Base-by-base conservation (phyloP, 2,888 invertebrate genomes). In the Rhabditophanes sp. region DNA sequence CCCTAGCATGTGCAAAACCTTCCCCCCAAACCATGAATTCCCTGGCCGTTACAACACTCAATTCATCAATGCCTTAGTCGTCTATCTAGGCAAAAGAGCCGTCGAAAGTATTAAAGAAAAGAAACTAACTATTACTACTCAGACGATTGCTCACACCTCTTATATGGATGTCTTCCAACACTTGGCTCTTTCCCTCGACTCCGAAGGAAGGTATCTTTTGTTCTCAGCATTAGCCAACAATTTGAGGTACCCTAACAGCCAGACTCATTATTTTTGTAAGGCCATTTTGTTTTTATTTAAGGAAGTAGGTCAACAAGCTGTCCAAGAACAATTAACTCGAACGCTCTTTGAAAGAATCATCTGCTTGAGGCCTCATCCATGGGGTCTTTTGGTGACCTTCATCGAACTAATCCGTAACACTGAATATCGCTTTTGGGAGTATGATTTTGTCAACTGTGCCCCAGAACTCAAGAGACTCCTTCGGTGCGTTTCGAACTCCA, bases 161-260 rank as follows among this genome's bases (percentile, higher is more conserved):
- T 93, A 88, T 68, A 96, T 96, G 90, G 96, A 96, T 68, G 93
- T 99, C 53, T 96, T 96, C 75, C 93, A 96, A 71, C 93, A 90
- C 71, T 75, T 96, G 52, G 88, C 88, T 1, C 90, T 93, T 1
- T 88, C 90, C 69, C 75, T 96, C 45, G 93, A 96, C 67, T 88
- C 82, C 8, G 93, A 96, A 72, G 96, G 90, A 67, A 78, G 87
- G 28, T 96, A 96, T 68, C 70, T 96, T 59, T 90, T 99, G 71
- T 73, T 99, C 65, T 96, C 96, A 67, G 88, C 93, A 2, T 85
- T 99, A 50, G 90, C 90, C 30, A 99, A 99, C 70, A 96, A 99
- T 66, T 72, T 99, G 58, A 77, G 96, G 16, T 99, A 93, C 70
- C 96, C 96, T 8, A 99, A 99, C 70, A 90, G 87, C 64, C 96